phyloP scores from a whole-genome alignment of 2,888 invertebrate genomes.

The Siphlonurus alternatus region DNA sequence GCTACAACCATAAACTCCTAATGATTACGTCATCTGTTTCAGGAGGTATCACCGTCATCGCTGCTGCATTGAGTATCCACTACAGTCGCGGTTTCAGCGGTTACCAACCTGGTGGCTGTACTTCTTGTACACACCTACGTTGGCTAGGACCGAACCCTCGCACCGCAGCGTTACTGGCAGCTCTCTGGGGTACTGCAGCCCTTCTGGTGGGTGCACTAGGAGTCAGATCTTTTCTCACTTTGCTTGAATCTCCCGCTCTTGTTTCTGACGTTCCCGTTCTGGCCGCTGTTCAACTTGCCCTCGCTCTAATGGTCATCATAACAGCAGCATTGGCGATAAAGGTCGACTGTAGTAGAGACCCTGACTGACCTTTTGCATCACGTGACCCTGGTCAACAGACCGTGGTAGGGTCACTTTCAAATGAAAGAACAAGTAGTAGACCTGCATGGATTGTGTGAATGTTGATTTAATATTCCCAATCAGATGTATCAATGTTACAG shows the following conservation, averaged over 20 bases:
- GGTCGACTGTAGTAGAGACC: background rate
- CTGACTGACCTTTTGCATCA: background rate
- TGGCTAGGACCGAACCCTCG: conserved; percentile 1
- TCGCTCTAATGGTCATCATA: background rate
- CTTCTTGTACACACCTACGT: conserved; percentile 10
- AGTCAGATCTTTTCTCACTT: background rate
- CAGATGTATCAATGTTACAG: too few relatives aligned
- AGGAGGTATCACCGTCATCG: background rate
- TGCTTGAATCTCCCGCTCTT: background rate
- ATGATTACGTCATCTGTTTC: too few relatives aligned
- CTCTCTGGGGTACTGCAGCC: background rate
- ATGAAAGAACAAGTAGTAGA: background rate
- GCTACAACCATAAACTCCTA: too few relatives aligned
- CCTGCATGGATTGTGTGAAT: background rate
- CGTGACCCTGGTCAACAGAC: background rate
- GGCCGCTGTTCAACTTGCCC: background rate
- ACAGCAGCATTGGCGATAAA: background rate
- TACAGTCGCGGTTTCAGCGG: conserved; percentile 33
- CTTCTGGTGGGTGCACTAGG: background rate
- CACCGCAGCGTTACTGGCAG: background rate
- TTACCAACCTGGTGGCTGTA: conserved; percentile 23
- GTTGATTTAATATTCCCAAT: too few relatives aligned
- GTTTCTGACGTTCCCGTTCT: background rate
- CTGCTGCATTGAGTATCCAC: conserved; percentile 30
- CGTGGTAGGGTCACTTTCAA: too few relatives aligned